Percentiles rank a stretch among this genome's conserved stretches.
Evolutionary conservation across 2,113 vertebrate species (phyloP).

Genomic region (Anguilla japonica): DNA sequence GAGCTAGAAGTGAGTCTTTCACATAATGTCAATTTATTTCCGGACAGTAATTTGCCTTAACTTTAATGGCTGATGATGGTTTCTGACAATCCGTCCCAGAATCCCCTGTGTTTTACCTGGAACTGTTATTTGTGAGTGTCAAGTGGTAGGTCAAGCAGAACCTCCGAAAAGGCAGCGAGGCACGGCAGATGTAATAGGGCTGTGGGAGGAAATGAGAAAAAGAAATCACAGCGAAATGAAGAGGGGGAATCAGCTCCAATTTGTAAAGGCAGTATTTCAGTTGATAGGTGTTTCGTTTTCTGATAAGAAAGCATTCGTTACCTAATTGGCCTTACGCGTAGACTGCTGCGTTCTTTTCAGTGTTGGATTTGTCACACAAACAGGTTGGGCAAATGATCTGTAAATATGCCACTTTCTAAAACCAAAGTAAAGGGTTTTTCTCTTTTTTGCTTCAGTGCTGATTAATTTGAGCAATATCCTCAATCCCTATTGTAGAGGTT

Average conservation of each 20-base stretch:
- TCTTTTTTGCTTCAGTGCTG: background rate
- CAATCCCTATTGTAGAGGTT: no score
- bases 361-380: background rate
- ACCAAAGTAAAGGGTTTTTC: background rate
- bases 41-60: background rate
- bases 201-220: background rate
- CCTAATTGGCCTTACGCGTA: background rate
- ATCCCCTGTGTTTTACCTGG: constrained; percentile 2
- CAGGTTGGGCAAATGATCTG: background rate
- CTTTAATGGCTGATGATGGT: background rate
- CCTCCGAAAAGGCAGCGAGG: background rate
- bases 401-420: background rate
- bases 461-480: background rate
- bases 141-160: background rate
- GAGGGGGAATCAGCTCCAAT: background rate
- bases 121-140: background rate
- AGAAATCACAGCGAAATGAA: background rate
- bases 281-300: background rate
- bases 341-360: background rate
- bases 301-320: background rate
- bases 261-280: background rate
- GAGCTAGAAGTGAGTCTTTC: background rate
- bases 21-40: background rate
- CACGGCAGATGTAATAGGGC: background rate
- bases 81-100: background rate